A percentile compares a stretch with the other conserved stretches of the same genome.
phyloP scores from a whole-genome alignment of 2,797 vertebrate species.

The Aulostomus chinensis region DNA sequence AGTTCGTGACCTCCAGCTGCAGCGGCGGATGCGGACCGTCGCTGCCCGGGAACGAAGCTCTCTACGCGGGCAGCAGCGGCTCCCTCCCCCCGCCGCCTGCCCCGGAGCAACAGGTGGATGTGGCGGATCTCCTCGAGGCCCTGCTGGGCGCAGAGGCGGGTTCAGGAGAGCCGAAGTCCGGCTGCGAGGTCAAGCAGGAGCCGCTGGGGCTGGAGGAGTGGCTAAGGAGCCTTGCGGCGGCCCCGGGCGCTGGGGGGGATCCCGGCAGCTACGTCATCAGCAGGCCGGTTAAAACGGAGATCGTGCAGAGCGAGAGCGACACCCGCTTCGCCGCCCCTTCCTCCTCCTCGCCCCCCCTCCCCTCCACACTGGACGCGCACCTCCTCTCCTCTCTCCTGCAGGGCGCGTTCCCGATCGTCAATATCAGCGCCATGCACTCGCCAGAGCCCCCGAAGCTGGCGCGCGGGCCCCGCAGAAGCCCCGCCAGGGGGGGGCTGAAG shows the following conservation, averaged over 20 bases:
- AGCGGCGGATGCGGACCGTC: constrained; percentile 73
- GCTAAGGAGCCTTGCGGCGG: constrained; percentile 41
- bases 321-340: constrained; percentile 8
- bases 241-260: constrained; percentile 40
- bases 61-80: constrained; percentile 42
- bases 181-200: constrained; percentile 75
- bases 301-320: constrained; percentile 30
- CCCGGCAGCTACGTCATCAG: constrained; percentile 55
- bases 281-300: constrained; percentile 51
- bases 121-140: constrained; percentile 73
- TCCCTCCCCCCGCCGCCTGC: constrained; percentile 35
- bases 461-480: constrained; percentile 29
- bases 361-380: constrained; percentile 72
- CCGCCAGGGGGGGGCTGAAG: constrained; percentile 58
- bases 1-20: constrained; percentile 76
- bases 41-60: constrained; percentile 60
- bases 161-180: constrained; percentile 44
- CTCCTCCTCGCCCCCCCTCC: constrained; percentile 14
- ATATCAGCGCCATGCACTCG: constrained; percentile 42
- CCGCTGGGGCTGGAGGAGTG: constrained; percentile 68
- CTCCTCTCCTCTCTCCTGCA: constrained; percentile 70
- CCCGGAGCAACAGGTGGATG: constrained; percentile 69
- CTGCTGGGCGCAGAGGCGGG: constrained; percentile 63
- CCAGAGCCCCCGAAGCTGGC: constrained; percentile 33
- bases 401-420: constrained; percentile 65